Percentiles rank a stretch among this genome's conserved stretches.
phyloP scores from a whole-genome alignment of 2,113 vertebrate genomes.

The Acanthochromis polyacanthus region DNA sequence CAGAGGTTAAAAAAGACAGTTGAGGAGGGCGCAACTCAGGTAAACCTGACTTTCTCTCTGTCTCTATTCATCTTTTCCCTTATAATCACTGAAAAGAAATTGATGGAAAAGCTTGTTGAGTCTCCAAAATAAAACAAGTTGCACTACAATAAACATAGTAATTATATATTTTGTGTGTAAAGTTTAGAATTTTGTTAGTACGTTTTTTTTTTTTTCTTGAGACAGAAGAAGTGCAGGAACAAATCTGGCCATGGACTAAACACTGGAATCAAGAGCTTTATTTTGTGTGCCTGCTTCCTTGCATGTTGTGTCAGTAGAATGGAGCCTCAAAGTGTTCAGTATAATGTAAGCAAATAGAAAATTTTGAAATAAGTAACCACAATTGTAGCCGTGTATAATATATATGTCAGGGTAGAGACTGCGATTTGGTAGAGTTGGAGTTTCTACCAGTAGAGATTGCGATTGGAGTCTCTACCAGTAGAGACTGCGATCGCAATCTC shows the following conservation, averaged over 20 bases:
- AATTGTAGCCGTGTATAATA: too few relatives aligned
- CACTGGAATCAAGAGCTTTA: conserved; percentile 59
- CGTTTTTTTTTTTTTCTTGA: background rate
- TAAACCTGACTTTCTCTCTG: conserved; percentile 85
- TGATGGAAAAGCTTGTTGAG: conserved; percentile 4
- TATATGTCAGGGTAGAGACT: too few relatives aligned
- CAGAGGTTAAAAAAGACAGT: conserved; percentile 95
- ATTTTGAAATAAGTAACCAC: too few relatives aligned
- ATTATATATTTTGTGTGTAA: background rate
- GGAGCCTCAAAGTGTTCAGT: conserved; percentile 16
- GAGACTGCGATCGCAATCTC: too few relatives aligned
- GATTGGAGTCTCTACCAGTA: too few relatives aligned
- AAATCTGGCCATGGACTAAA: conserved; percentile 43
- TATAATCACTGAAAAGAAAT: background rate
- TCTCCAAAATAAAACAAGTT: conserved; percentile 7
- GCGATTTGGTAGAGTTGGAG: too few relatives aligned
- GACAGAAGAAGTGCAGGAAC: background rate
- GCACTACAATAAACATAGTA: background rate
- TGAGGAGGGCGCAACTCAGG: conserved; percentile 93
- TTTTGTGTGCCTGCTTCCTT: conserved; percentile 19
- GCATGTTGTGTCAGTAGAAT: conserved; percentile 28
- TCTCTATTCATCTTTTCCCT: conserved; percentile 49
- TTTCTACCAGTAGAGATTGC: too few relatives aligned
- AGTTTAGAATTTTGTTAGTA: too few relatives aligned
- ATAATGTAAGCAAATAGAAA: background rate